phyloP scores from a whole-genome alignment of 2,888 invertebrate species.

The Phania funesta region DNA sequence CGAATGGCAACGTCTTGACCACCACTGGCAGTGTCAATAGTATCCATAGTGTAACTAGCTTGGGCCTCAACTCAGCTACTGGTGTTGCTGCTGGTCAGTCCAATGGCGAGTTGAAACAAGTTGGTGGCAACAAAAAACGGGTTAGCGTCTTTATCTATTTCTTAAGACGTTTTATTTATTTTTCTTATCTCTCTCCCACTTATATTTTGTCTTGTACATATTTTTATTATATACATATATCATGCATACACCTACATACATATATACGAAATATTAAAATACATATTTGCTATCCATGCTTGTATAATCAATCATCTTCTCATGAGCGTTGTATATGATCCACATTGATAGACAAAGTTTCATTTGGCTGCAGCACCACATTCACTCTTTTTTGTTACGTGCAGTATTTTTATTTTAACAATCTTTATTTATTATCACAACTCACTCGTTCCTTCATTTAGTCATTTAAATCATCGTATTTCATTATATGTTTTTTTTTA shows the following conservation, averaged over 20 bases:
- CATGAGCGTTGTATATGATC: constrained; percentile 32
- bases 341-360: constrained; percentile 25
- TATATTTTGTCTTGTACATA: constrained; percentile 20
- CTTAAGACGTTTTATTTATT: constrained; percentile 53
- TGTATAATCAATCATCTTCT: too few relatives aligned
- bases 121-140: constrained; percentile 77
- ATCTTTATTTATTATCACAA: neutral
- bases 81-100: constrained; percentile 70
- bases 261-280: too few relatives aligned
- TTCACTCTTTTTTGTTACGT: neutral
- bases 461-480: neutral
- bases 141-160: constrained; percentile 73
- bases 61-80: constrained; percentile 62
- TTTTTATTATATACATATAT: neutral
- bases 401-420: neutral
- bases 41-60: constrained; percentile 70
- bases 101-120: constrained; percentile 76
- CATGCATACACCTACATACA: neutral
- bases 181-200: constrained; percentile 10
- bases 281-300: too few relatives aligned
- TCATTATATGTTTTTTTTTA: neutral
- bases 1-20: constrained; percentile 63
- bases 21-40: constrained; percentile 68
- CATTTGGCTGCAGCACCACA: constrained; percentile 25
- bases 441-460: constrained; percentile 21